These are phyloP conservation scores for Characodon lateralis DNA, from an alignment of 2,797 vertebrate species.

Conservation along the genomic window DNA sequence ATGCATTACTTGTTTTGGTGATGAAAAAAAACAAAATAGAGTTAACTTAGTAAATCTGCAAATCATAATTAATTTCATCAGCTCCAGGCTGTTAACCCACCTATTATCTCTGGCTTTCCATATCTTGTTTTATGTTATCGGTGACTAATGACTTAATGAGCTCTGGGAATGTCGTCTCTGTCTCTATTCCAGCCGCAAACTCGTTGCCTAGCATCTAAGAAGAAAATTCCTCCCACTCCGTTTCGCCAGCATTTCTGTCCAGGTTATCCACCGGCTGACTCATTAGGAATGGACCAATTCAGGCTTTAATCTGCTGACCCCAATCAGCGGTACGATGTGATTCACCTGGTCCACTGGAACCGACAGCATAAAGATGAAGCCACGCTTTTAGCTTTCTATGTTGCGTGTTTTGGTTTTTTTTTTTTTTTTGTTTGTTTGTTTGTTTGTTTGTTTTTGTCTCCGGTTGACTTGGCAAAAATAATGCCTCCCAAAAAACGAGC, in stretches of 20 bases:
- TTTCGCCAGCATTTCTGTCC: not conserved
- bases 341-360: not conserved
- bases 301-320: not conserved
- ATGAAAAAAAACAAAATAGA: no score
- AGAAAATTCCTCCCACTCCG: not conserved
- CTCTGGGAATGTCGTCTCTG: no score
- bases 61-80: no score
- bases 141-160: no score
- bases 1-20: not conserved
- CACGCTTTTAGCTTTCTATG: not conserved
- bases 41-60: not conserved
- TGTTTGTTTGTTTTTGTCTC: not conserved
- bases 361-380: constrained; percentile 36
- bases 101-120: no score
- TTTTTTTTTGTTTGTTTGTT: not conserved
- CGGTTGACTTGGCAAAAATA: not conserved
- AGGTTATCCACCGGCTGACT: not conserved
- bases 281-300: not conserved
- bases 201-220: not conserved
- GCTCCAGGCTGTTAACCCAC: no score
- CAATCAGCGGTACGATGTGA: constrained; percentile 6
- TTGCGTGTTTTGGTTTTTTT: rapidly evolving
- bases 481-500: constrained; percentile 77
- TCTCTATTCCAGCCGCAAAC: no score
- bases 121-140: no score